Evolutionary conservation across 1,140 invertebrate species (phyloP).

Genomic region (Drosophila kurseongensis): DNA sequence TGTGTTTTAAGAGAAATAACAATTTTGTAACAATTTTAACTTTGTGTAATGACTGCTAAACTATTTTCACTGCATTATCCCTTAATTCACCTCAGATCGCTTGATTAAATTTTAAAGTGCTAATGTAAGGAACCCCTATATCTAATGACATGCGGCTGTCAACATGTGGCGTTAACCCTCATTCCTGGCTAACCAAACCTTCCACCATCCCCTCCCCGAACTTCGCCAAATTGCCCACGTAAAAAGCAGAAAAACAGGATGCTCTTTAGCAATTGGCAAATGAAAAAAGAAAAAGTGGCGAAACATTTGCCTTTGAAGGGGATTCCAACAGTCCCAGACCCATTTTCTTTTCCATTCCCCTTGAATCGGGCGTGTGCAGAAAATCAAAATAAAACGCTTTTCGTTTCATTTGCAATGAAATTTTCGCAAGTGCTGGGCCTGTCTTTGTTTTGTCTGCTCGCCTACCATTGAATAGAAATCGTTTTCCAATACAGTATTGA

Average conservation of each 20-base stretch:
- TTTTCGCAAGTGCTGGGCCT: conserved; percentile 61
- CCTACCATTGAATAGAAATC: conserved; percentile 48
- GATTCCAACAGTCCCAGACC: conserved; percentile 1
- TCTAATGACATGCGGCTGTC: conserved; percentile 45
- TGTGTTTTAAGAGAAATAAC: too few species aligned
- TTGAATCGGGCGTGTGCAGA: conserved; percentile 62
- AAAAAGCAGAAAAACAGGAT: conserved; percentile 33
- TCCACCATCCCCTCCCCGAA: neutral
- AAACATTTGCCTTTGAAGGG: conserved; percentile 72
- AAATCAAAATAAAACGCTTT: conserved; percentile 81
- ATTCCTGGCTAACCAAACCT: conserved; percentile 18
- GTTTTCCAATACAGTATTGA: conserved; percentile 72
- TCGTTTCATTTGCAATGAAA: conserved; percentile 80
- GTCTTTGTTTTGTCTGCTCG: conserved; percentile 54
- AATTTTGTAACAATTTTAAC: too few species aligned
- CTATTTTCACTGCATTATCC: conserved; percentile 5
- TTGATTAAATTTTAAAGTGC: conserved; percentile 41
- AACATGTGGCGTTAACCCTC: conserved; percentile 64
- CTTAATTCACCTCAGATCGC: neutral
- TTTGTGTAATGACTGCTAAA: too few species aligned
- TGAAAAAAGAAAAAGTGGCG: conserved; percentile 51
- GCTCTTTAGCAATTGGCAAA: conserved; percentile 37
- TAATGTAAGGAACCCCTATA: neutral
- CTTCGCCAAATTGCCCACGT: conserved; percentile 53
- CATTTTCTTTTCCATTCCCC: neutral